Conservation (phyloP, 2,888 invertebrate species). For the Sericinus montela region DNA sequence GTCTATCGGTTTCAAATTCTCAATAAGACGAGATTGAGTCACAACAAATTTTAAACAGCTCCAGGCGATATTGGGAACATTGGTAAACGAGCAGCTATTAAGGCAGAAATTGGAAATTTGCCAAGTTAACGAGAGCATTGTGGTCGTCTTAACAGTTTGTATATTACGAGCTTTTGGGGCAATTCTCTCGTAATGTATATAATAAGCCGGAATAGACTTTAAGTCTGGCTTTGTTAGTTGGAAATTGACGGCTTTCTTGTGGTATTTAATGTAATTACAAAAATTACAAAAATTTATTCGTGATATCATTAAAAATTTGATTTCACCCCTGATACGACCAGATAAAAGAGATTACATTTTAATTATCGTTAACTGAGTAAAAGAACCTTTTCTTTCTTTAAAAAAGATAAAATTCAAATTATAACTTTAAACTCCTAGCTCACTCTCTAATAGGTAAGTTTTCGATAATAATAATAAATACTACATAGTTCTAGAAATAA, state of each 20-base stretch:
- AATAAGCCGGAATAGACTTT: neutral
- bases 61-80: neutral
- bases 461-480: too few species aligned
- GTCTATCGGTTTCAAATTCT: neutral
- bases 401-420: too few species aligned
- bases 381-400: too few species aligned
- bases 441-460: too few species aligned
- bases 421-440: too few species aligned
- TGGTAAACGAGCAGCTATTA: constrained; percentile 8
- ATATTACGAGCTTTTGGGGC: neutral
- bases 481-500: too few species aligned
- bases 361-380: too few species aligned
- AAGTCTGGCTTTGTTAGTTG: neutral
- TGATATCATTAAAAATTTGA: too few species aligned
- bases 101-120: constrained; percentile 6
- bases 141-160: constrained; percentile 13
- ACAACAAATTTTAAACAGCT: neutral
- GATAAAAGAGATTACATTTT: too few species aligned
- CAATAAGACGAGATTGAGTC: neutral
- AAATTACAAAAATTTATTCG: too few species aligned
- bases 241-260: neutral
- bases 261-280: too few species aligned
- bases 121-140: constrained; percentile 16
- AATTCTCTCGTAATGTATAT: neutral
- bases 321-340: too few species aligned